Evolutionary conservation across 2,797 vertebrate genomes (phyloP).

Genomic region (Molossus molossus): DNA sequence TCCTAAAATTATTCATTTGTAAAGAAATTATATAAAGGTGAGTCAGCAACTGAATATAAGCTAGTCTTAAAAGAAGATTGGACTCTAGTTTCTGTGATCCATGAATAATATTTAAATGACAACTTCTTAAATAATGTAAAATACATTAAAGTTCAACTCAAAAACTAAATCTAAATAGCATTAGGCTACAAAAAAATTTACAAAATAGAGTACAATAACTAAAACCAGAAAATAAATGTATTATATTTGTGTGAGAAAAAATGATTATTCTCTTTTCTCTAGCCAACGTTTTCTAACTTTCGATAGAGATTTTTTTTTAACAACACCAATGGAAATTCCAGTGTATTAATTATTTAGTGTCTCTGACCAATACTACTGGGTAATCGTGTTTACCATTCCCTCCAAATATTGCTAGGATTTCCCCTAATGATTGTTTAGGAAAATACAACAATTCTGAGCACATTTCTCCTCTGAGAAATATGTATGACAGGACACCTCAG

Average conservation of each 20-base stretch:
- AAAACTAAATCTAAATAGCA: neutral
- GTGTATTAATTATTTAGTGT: conserved; percentile 60
- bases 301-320: neutral
- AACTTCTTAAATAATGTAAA: conserved; percentile 45
- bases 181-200: neutral
- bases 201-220: neutral
- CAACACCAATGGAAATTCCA: neutral
- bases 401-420: conserved; percentile 13
- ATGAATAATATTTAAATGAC: conserved; percentile 2
- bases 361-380: neutral
- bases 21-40: conserved; percentile 4
- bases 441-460: neutral
- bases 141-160: neutral
- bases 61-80: neutral
- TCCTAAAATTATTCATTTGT: neutral
- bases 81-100: neutral
- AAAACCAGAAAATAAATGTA: neutral
- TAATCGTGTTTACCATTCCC: neutral
- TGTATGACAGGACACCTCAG: conserved; percentile 40
- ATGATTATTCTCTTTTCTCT: neutral
- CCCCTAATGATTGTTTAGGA: conserved; percentile 32
- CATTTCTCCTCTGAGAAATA: conserved; percentile 50
- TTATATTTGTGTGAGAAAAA: conserved; percentile 44
- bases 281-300: neutral
- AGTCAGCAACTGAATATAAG: neutral